These are phyloP conservation scores for Brachypodius melanocephalos DNA, from an alignment of 2,113 vertebrate species.

Conservation along the genomic window DNA sequence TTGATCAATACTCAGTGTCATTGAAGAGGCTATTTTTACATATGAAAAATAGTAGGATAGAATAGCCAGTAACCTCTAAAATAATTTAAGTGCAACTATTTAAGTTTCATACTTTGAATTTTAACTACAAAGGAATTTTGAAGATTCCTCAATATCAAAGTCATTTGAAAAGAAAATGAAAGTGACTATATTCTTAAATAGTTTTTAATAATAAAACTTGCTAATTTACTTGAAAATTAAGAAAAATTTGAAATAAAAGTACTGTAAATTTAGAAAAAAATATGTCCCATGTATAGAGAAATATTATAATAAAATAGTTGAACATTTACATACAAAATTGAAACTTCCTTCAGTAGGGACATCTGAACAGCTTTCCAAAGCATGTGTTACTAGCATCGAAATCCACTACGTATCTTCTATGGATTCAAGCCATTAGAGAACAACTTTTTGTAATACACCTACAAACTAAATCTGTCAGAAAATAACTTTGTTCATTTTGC, in stretches of 20 bases:
- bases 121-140: not conserved
- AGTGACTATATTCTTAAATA: not conserved
- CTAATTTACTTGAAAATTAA: not conserved
- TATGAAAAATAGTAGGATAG: not conserved
- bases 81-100: not conserved
- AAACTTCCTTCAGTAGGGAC: not conserved
- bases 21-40: not conserved
- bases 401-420: not conserved
- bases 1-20: not conserved
- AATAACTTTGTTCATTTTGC: not conserved
- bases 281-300: not conserved
- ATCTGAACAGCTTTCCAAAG: not conserved
- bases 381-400: not conserved
- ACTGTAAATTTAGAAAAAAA: not conserved
- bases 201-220: not conserved
- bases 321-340: not conserved
- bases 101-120: not conserved
- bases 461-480: not conserved
- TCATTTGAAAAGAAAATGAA: not conserved
- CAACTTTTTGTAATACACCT: not conserved
- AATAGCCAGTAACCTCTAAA: not conserved
- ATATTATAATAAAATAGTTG: not conserved
- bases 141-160: not conserved
- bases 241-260: not conserved
- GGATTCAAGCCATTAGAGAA: not conserved